Evolutionary conservation across 2,888 invertebrate species (phyloP).

Genomic region (Zaprionus lineosus): DNA sequence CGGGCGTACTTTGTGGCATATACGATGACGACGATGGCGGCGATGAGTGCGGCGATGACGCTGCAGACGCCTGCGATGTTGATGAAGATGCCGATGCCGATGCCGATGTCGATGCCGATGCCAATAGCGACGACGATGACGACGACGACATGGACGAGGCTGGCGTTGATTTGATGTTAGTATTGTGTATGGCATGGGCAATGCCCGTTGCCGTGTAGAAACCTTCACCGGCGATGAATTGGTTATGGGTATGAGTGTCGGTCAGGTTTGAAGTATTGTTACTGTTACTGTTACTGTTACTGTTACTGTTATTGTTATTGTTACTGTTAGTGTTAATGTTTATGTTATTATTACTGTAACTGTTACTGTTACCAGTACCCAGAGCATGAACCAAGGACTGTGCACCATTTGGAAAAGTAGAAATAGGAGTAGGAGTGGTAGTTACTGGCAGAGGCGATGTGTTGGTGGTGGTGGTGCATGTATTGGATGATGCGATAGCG

Average conservation of each 20-base stretch:
- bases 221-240: slow-evolving; percentile 66
- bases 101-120: slow-evolving; percentile 30
- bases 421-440: slow-evolving; percentile 80
- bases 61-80: slow-evolving; percentile 44
- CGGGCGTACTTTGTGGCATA: slow-evolving; percentile 34
- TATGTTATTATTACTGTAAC: slow-evolving; percentile 40
- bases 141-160: slow-evolving; percentile 53
- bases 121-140: slow-evolving; percentile 45
- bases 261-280: slow-evolving; percentile 51
- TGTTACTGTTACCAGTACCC: slow-evolving; percentile 37
- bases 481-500: slow-evolving; percentile 60
- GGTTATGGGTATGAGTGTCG: slow-evolving; percentile 47
- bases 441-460: slow-evolving; percentile 80
- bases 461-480: slow-evolving; percentile 52
- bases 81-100: slow-evolving; percentile 49
- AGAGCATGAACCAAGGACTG: slow-evolving; percentile 59
- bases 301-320: too few relatives aligned
- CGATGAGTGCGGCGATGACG: slow-evolving; percentile 43
- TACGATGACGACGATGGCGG: slow-evolving; percentile 41
- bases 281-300: slow-evolving; percentile 13
- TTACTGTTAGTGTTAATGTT: slow-evolving; percentile 45
- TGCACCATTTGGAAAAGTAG: slow-evolving; percentile 64
- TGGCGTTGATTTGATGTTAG: slow-evolving; percentile 64
- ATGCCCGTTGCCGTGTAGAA: slow-evolving; percentile 57
- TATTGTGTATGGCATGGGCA: slow-evolving; percentile 59